phyloP scores from a whole-genome alignment of 1,140 invertebrate species.

The Drosophila willistoni region DNA sequence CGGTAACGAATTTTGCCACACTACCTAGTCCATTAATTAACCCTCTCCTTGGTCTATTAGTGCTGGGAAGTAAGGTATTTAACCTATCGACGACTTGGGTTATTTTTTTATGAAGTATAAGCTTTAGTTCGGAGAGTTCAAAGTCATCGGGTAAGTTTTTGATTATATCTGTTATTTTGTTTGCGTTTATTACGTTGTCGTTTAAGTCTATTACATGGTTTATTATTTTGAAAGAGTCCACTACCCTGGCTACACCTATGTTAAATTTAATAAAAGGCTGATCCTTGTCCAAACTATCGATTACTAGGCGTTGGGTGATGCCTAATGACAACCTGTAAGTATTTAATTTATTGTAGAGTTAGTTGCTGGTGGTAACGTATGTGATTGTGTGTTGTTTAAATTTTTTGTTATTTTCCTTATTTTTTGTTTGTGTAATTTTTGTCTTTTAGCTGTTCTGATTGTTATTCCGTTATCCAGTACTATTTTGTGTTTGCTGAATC shows the following conservation, averaged over 20 bases:
- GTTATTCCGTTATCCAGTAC: slow-evolving; percentile 9
- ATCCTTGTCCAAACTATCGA: background rate
- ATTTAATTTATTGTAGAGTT: background rate
- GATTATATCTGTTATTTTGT: too few species aligned
- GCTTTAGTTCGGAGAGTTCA: background rate
- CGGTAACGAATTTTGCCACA: background rate
- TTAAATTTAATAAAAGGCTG: slow-evolving; percentile 1
- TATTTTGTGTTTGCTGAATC: slow-evolving; percentile 14
- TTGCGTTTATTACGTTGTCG: background rate
- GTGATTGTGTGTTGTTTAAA: background rate
- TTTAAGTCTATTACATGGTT: background rate
- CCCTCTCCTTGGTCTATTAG: background rate
- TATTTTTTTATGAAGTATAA: background rate
- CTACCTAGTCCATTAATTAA: slow-evolving; percentile 1
- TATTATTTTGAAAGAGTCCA: background rate
- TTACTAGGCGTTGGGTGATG: too few species aligned
- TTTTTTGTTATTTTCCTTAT: background rate
- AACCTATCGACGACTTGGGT: background rate
- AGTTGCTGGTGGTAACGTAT: background rate
- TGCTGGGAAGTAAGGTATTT: background rate
- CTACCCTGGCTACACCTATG: background rate
- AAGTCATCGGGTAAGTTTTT: background rate
- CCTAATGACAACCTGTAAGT: too few species aligned
- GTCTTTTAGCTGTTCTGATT: slow-evolving; percentile 7
- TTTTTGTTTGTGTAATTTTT: slow-evolving; percentile 33